Base-by-base conservation (phyloP, 2,888 invertebrate species). In the Pseudolycoriella hygida region DNA sequence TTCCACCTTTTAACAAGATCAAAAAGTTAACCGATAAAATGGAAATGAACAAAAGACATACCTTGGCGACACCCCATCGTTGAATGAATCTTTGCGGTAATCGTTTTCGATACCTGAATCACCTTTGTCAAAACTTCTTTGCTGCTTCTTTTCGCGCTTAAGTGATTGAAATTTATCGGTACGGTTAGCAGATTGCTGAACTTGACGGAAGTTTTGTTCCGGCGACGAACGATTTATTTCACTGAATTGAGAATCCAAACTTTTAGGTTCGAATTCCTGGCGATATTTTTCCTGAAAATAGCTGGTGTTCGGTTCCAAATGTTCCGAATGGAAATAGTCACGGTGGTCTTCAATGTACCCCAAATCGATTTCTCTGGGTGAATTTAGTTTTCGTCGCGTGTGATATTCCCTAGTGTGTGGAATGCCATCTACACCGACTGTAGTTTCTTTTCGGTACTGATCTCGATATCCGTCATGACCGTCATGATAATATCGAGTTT, bases 61-160 rank as follows among this genome's bases (percentile, higher is more conserved):
- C 25, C 25, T 25, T 4, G 25, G 25, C 8, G 25, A 25, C 25
- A 25, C 59, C 47, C 74, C 74, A 15, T 71, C 71, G 53, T 69
- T 74, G 47, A 62, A 62, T 1, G 80, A 80, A 54, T 82, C 81
- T 50, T 81, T 73, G 44, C 81, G 72, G 54, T 80, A 80, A 60
- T 85, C 84, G 52, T 84, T 83, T 56, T 84, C 84, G 50, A 84
- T 84, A 1, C 85, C 84, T 0, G 84, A 85, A 64, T 85, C 84
- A 2, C 59, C 74, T 65, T 58, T 75, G 65, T 54, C 74, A 62
- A 65, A 65, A 50, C 64, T 65, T 20, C 63, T 56, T 50, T 65
- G 65, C 49, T 64, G 62, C 45, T 60, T 51, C 47, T 64, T 64
- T 46, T 73, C 73, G 20, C 71, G 68, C 14, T 41, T 25, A 5